Conservation (phyloP, 2,113 vertebrate genomes). For the Climacteris rufus region DNA sequence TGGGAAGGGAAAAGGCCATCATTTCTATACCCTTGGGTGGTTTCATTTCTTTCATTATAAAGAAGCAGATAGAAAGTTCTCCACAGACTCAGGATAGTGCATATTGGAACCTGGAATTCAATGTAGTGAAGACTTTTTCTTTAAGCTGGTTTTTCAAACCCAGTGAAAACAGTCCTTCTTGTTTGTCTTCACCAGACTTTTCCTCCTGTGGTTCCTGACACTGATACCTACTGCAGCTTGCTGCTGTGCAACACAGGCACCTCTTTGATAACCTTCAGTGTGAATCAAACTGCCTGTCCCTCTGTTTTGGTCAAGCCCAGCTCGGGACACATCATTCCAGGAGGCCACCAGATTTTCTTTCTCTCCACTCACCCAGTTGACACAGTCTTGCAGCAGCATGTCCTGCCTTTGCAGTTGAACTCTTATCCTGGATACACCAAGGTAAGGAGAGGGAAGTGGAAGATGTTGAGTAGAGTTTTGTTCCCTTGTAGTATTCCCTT, state of each 20-base stretch:
- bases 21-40: background rate
- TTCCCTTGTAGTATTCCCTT: background rate
- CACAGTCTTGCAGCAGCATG: slow-evolving; percentile 61
- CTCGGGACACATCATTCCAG: slow-evolving; percentile 77
- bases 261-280: slow-evolving; percentile 76
- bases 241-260: slow-evolving; percentile 80
- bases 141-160: background rate
- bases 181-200: slow-evolving; percentile 75
- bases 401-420: slow-evolving; percentile 82
- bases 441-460: slow-evolving; percentile 67
- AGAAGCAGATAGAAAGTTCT: background rate
- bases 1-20: background rate
- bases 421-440: slow-evolving; percentile 73
- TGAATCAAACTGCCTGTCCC: slow-evolving; percentile 61
- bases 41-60: background rate
- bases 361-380: slow-evolving; percentile 75
- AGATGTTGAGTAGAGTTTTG: background rate
- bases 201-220: slow-evolving; percentile 68
- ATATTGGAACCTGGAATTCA: background rate
- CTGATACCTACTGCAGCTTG: slow-evolving; percentile 72
- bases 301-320: slow-evolving; percentile 74
- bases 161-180: background rate
- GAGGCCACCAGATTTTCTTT: slow-evolving; percentile 83
- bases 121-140: background rate
- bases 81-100: background rate